Base-by-base conservation (phyloP, 2,113 vertebrate species). In the Ptilorrhoa leucosticta region DNA sequence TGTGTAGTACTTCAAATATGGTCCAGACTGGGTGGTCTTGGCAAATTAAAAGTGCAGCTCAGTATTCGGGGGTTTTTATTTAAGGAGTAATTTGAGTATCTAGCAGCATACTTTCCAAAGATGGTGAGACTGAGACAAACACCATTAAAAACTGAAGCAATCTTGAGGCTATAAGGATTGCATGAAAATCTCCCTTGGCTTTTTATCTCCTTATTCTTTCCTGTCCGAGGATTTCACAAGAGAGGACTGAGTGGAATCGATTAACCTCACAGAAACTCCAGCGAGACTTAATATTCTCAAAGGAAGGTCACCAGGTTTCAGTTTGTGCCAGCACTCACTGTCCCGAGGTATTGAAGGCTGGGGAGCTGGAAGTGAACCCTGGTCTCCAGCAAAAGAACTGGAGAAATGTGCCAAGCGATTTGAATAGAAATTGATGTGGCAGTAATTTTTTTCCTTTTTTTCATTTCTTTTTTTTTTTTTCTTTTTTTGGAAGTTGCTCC, bases 281-380 rank as follows among this genome's bases (percentile, higher is more conserved):
- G 80, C 76, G 89, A 89, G 93, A 61, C 93, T 96, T 94, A 84
- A 93, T 95, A 96, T 96, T 92, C 93, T 95, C 88, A 93, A 87
- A 96, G 93, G 79, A 71, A 96, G 94, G 93, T 96, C 91, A 90
- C 91, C 37, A 78, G 94, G 92, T 95, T 96, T 86, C 88, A 44
- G 88, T 53, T 82, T 84, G 95, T 96, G 96, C 90, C 92, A 93
- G 93, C 88, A 95, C 95, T 96, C 81, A 23, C 77, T 86, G 93
- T 96, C 93, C 93, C 10, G 47, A 85, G 42, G 85, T 90, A 94
- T 94, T 96, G 95, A 94, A 95, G 77, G 72, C 96, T 89, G 80
- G 60, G 90, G 83, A 96, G 92, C 86, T 95, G 95, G 96, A 97
- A 94, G 83, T 93, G 95, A 96, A 96, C 95, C 90, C 83, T 94